A percentile compares a stretch with the other conserved stretches of the same genome.
phyloP scores from a whole-genome alignment of 2,888 invertebrate species.

The Trisateles emortualis region DNA sequence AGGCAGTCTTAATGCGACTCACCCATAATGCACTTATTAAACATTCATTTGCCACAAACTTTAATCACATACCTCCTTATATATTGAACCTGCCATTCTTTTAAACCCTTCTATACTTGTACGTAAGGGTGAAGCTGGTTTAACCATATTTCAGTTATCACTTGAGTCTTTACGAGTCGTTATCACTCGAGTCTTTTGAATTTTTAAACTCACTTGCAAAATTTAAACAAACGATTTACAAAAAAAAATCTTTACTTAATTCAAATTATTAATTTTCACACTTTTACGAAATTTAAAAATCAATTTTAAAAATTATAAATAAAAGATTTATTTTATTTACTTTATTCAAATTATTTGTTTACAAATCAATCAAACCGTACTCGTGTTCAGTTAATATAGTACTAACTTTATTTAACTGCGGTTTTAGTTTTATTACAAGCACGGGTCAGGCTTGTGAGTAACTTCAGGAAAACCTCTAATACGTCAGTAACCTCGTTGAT shows the following conservation, averaged over 20 bases:
- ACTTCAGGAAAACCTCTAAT: conserved; percentile 12
- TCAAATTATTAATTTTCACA: background rate
- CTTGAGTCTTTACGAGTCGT: too few species aligned
- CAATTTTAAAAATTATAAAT: background rate
- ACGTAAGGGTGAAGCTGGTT: conserved; percentile 52
- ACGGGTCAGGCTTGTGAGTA: conserved; percentile 8
- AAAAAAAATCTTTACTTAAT: too few species aligned
- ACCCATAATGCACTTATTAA: too few species aligned
- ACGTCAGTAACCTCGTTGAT: conserved; percentile 10
- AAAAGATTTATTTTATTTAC: background rate
- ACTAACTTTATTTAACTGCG: background rate
- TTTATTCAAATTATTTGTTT: background rate
- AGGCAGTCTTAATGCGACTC: too few species aligned
- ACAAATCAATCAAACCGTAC: background rate
- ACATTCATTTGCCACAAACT: too few species aligned
- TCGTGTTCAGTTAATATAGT: background rate
- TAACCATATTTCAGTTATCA: conserved; percentile 47
- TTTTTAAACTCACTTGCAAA: background rate
- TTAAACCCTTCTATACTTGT: conserved; percentile 64
- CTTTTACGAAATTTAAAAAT: background rate
- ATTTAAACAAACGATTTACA: too few species aligned
- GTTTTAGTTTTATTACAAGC: background rate
- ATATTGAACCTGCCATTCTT: conserved; percentile 59
- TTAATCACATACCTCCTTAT: conserved; percentile 31
- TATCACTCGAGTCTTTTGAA: too few species aligned